A percentile compares a stretch with the other conserved stretches of the same genome.
Conservation (phyloP, 2,113 vertebrate genomes). For the Catharus fuscescens region DNA sequence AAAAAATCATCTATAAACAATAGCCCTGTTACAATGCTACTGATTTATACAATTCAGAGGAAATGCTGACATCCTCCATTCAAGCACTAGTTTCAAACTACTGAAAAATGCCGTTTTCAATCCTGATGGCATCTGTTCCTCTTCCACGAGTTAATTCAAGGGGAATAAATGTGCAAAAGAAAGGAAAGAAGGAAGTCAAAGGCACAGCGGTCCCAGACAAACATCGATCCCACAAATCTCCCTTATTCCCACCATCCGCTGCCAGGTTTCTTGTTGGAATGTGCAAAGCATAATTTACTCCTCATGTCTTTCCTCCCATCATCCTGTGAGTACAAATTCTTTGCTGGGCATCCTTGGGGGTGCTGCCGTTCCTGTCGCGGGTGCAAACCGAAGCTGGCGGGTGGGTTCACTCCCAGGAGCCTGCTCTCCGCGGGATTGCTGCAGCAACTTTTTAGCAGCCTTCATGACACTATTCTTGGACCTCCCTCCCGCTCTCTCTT, state of each 20-base stretch:
- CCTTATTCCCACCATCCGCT: background rate
- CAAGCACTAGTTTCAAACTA: background rate
- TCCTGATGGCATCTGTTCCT: background rate
- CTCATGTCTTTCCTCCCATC: background rate
- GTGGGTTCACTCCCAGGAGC: background rate
- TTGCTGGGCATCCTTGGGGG: background rate
- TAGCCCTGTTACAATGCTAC: background rate
- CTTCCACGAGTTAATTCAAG: conserved; percentile 20
- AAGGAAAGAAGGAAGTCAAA: conserved; percentile 14
- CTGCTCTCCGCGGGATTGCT: background rate
- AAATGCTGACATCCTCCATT: conserved; percentile 29
- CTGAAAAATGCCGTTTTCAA: conserved; percentile 30
- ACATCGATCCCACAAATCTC: background rate
- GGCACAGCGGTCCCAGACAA: background rate
- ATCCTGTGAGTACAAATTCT: conserved; percentile 9
- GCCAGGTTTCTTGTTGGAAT: conserved; percentile 21
- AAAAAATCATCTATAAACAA: background rate
- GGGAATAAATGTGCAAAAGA: conserved; percentile 17
- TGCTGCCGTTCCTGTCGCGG: background rate
- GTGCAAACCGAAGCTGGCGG: background rate
- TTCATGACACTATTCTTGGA: conserved; percentile 16
- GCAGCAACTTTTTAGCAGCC: conserved; percentile 21
- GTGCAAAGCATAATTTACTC: conserved; percentile 18
- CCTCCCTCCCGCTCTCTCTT: conserved; percentile 3
- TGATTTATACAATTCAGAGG: conserved; percentile 38